phyloP scores from a whole-genome alignment of 2,797 vertebrate species.

The Spea hammondii region DNA sequence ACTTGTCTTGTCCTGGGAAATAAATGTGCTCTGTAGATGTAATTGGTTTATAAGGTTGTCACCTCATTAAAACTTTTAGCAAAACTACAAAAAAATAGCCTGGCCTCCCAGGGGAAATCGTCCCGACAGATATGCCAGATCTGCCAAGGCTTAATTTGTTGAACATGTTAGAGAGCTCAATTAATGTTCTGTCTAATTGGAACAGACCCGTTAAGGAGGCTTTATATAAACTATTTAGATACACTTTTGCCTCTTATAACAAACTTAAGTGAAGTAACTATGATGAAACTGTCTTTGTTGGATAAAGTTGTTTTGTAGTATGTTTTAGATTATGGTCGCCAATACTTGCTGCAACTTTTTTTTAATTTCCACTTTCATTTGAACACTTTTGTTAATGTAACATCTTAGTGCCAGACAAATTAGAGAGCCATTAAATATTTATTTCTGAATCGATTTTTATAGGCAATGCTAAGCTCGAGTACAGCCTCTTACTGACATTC shows the following conservation, averaged over 20 bases:
- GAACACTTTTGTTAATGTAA: slow-evolving; percentile 46
- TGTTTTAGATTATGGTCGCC: slow-evolving; percentile 34
- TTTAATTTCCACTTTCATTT: slow-evolving; percentile 53
- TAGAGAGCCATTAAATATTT: slow-evolving; percentile 52
- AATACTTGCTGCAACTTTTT: slow-evolving; percentile 38
- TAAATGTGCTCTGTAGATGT: no score
- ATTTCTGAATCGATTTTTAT: slow-evolving; percentile 41
- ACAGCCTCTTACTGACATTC: slow-evolving; percentile 42
- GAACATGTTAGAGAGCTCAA: no score
- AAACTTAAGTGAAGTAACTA: slow-evolving; percentile 30
- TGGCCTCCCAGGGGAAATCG: no score
- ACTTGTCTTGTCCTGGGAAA: no score
- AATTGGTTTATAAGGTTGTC: no score
- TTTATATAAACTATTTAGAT: no score
- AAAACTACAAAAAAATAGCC: no score
- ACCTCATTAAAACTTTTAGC: no score
- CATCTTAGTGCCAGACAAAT: slow-evolving; percentile 45
- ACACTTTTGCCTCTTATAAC: not conserved
- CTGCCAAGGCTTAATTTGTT: no score
- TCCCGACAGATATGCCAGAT: no score
- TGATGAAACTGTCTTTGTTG: slow-evolving; percentile 29
- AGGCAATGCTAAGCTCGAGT: slow-evolving; percentile 26
- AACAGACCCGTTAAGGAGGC: no score
- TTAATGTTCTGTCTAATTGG: no score
- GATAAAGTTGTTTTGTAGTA: slow-evolving; percentile 41